Base-by-base conservation (phyloP, 2,113 vertebrate genomes). In the Rostratula benghalensis region DNA sequence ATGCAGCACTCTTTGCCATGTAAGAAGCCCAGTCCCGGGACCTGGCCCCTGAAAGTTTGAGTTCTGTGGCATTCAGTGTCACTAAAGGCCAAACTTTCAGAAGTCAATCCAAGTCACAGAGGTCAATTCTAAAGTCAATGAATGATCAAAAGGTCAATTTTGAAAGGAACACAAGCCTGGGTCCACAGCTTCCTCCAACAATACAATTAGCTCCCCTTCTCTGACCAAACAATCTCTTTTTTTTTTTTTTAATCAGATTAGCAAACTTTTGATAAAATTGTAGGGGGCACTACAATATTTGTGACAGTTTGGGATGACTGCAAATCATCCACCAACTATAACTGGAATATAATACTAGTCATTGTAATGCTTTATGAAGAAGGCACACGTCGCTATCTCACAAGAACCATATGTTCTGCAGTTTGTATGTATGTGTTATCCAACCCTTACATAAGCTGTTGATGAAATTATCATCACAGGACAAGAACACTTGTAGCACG, bases 401-500 rank as follows among this genome's bases (percentile, higher is more conserved):
- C 60, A 21, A 63, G 68, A 46, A 46, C 90, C 95, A n/a, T 92
- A 92, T 70, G 93, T 51, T 83, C 85, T 11, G 41, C 63, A 77
- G 95, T 83, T 78, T 74, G 54, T 24, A 27, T 45, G 16, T 43
- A 45, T 83, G 50, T 77, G 68, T 77, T 78, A 97, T 25, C 92
- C 90, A 93, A 60, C 27, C 83, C 92, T 96, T 89, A 92, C 80
- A 93, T 89, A 93, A 94, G 92, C 93, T 27, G 56, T 67, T 59
- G 92, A 83, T 79, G 82, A 86, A 95, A 88, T 88, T 90, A 95
- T 86, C 94, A 63, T 57, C 82, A 41, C 78, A 43, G 85, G 69
- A 75, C 88, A 67, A 83, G 83, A 67, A 88, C 56, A 64, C 92
- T 63, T 57, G 50, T 28, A 67, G 78, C 92, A 93, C 8, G 31